Base-by-base conservation (phyloP, 1,140 invertebrate species). In the Dinothrombium tinctorium region DNA sequence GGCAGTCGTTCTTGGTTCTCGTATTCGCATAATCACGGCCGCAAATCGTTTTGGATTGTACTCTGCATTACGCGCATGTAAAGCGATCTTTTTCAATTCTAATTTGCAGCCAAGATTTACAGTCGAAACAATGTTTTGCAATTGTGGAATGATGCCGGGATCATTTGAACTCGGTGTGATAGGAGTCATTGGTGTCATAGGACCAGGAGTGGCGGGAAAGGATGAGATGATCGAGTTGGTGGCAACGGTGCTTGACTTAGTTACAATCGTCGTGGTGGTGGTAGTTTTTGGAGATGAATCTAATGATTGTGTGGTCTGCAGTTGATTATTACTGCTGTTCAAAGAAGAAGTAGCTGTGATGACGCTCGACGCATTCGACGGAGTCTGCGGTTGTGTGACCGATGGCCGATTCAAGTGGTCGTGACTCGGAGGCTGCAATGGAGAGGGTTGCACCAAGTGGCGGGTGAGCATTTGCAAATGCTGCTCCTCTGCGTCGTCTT, bases 11-110 rank as follows among this genome's bases (percentile, higher is more conserved):
- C 94, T 64, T 0, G 94, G 94, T 56, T 98, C 89, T 56, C 92
- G 67, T 54, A 99, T 99, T 56, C 94, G 68, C 94, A 99, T 99
- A 41, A 99, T 99, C 0, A 99, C 92, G 45, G 94, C 94, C 36
- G 94, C 92, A 70, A 99, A 99, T 58, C 94, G 75, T 63, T 98
- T 99, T 21, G 94, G 94, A 64, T 99, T 99, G 53, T 98, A 99
- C 62, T 99, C 94, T 11, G 94, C 94, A 68, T 99, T 99, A 60
- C 94, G 72, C 0, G 94, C 94, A 61, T 96, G 89, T 2, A 98
- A 62, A 1, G 94, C 94, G 52, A 99, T 99, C 62, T 87, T 92
- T 54, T 94, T 92, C 26, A 94, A 63, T 56, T 94, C 86, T 50
- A 95, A 61, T 62, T 86, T 89, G 56, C 89, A 95, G 52, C 76